Evolutionary conservation across 2,113 vertebrate species (phyloP).

Genomic region (Varanus komodoensis): DNA sequence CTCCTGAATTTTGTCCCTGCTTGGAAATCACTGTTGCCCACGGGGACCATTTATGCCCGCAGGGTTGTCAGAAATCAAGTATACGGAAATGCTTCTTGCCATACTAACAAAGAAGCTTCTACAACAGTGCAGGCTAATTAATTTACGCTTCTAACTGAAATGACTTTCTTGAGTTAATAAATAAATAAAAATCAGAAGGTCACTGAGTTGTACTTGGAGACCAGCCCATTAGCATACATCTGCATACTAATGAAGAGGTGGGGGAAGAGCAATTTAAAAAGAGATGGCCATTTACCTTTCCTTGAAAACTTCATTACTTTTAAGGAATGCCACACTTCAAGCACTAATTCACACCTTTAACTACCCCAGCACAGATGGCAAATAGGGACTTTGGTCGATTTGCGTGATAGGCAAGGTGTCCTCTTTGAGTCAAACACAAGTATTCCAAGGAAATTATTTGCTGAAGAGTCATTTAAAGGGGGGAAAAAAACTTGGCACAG

Average conservation of each 20-base stretch:
- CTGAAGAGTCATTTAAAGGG: background rate
- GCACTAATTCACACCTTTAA: constrained; percentile 62
- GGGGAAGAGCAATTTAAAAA: constrained; percentile 48
- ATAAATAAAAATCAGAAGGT: constrained; percentile 78
- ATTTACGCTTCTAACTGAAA: constrained; percentile 60
- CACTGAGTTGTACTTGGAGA: constrained; percentile 65
- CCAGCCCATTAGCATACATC: constrained; percentile 70
- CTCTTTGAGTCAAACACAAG: background rate
- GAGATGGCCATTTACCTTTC: constrained; percentile 61
- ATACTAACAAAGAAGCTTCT: background rate
- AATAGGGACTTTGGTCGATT: background rate
- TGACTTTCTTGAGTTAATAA: constrained; percentile 68
- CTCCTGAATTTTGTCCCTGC: background rate
- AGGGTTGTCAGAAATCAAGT: background rate
- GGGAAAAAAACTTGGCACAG: background rate
- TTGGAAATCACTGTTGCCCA: too few relatives aligned
- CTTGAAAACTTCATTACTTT: constrained; percentile 63
- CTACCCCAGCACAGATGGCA: constrained; percentile 41
- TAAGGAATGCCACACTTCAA: constrained; percentile 44
- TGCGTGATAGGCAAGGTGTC: constrained; percentile 46
- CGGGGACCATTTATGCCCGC: too few relatives aligned
- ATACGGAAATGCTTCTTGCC: background rate
- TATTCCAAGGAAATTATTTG: background rate
- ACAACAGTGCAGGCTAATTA: constrained; percentile 40
- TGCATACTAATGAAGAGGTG: constrained; percentile 67